Base-by-base conservation (phyloP, 2,113 vertebrate genomes). In the Malurus cyaneus region DNA sequence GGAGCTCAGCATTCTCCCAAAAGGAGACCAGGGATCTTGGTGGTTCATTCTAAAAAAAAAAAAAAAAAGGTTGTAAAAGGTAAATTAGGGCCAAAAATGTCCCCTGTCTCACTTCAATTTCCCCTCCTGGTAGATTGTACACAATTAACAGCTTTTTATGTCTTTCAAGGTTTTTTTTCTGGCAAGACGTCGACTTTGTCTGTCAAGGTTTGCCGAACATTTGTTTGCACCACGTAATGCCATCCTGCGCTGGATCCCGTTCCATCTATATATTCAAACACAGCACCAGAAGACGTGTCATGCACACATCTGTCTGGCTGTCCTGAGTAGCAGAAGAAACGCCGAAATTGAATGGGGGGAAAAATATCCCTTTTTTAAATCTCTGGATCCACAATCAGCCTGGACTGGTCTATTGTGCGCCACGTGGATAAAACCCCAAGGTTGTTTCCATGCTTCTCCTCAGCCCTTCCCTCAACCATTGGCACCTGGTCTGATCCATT, bases 171-270 rank as follows among this genome's bases (percentile, higher is more conserved):
- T 92, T 80, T 91, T 90, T 94, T 96, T 96, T 95, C 94, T 94
- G 96, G 86, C 96, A 94, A 95, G 95, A 95, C 77, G 25, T 87
- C 80, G 47, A 92, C 89, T 96, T 95, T 94, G n/a, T 94, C 91
- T 93, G 91, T 88, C 88, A 95, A 91, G 88, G 92, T 93, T 96
- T 96, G 85, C 69, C 84, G 94, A 96, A 96, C 91, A 96, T 96
- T 96, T 95, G 94, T 96, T 94, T 89, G 47, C 86, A 83, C 83
- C 86, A 74, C 82, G 83, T 67, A n/a, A 92, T 90, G 76, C 91
- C 92, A 95, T 91, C 88, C 80, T 95, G n/a, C n/a, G 91, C 91
- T 96, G 92, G 83, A 79, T 94, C 34, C 60, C 72, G 39, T 64
- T 77, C 76, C 83, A 74, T 94, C n/a, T 93, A 92, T 92, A 95